Base-by-base conservation (phyloP, 2,113 vertebrate genomes). In the Petroica traversi region DNA sequence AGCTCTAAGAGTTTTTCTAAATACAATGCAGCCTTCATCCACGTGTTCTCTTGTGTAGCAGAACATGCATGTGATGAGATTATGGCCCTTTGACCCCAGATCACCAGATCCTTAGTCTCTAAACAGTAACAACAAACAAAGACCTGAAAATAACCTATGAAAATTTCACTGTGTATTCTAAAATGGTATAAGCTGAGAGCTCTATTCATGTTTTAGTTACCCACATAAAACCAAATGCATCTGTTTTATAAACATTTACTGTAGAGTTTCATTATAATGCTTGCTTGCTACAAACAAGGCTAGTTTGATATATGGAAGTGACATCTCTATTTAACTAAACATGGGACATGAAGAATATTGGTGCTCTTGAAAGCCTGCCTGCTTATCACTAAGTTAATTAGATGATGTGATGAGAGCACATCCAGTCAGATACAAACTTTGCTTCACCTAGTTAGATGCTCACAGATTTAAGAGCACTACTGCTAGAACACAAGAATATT, bases 301-400 rank as follows among this genome's bases (percentile, higher is more conserved):
- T 68, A 33, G 54, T 66, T 85, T 68, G 90, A 64, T 76, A 72
- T 23, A 33, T 38, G 41, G 36, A 74, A 82, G 41, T 66, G 74
- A 66, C 49, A 68, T 54, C 23, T 85, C 71, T 73, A 17, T 74
- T 80, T 74, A 92, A 48, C 82, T 54, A 61, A 25, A 85, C 36
- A 77, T 41, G 84, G 41, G 34, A 91, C 80, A n/a, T 41, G 45
- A 95, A 91, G 80, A 91, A 84, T 55, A 77, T 22, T 64, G 13
- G 28, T 85, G 41, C n/a, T 89, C 78, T 76, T 87, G 67, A 90
- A 93, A 92, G 75, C 34, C 19, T 68, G 54, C 26, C 14, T 92
- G 58, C 26, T 76, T 92, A 83, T 83, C 1, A 0, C 34, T 54
- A 3, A 78, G 54, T 45, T 87, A 80, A 91, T 92, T 72, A 91